These are phyloP conservation scores for Notiomystis cincta DNA, from an alignment of 2,113 vertebrate genomes.

Conservation along the genomic window DNA sequence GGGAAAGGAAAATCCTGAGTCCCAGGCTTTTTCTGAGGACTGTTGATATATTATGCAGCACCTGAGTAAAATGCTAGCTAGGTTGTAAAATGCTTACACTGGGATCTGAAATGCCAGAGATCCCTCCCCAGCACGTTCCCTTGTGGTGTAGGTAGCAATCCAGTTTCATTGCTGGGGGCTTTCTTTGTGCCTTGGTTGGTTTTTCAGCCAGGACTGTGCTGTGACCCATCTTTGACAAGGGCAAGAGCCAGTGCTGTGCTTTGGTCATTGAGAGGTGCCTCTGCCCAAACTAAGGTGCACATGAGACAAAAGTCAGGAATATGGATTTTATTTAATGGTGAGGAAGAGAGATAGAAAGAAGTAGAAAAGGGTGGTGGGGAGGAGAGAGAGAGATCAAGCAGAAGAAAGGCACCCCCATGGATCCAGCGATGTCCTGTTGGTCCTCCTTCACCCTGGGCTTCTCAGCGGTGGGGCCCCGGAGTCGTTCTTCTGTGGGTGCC, in stretches of 20 bases:
- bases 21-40: neutral
- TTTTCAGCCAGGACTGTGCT: neutral
- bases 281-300: neutral
- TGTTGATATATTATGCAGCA: neutral
- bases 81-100: neutral
- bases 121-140: rapidly evolving
- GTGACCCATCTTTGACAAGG: neutral
- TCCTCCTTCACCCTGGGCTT: neutral
- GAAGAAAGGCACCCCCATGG: neutral
- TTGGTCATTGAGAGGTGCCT: neutral
- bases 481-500: rapidly evolving
- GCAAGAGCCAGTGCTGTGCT: rapidly evolving
- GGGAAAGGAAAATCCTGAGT: neutral
- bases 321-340: neutral
- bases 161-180: neutral
- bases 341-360: neutral
- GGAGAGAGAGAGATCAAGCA: neutral
- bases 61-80: neutral
- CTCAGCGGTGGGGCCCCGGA: neutral
- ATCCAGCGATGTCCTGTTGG: rapidly evolving
- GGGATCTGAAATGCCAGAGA: neutral
- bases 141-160: neutral
- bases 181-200: neutral
- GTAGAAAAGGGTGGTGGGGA: neutral
- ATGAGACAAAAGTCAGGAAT: neutral